Evolutionary conservation across 2,113 vertebrate species (phyloP).

Genomic region (Alouatta palliata): DNA sequence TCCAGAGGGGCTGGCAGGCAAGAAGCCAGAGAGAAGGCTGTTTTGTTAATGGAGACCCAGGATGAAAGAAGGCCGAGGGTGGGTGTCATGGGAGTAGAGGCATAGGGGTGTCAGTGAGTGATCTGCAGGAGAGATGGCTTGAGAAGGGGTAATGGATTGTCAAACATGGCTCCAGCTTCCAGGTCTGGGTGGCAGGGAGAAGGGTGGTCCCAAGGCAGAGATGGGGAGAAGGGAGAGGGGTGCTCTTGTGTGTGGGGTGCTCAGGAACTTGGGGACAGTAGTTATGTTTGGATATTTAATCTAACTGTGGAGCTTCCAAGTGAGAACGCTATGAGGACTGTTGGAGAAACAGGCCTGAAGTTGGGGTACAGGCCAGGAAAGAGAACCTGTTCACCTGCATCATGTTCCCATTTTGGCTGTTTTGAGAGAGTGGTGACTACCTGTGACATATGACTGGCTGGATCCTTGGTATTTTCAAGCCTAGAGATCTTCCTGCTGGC

Average conservation of each 20-base stretch:
- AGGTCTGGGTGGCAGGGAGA: neutral
- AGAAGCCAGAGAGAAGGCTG: neutral
- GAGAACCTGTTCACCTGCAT: neutral
- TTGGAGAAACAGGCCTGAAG: neutral
- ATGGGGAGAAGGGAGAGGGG: fast-evolving
- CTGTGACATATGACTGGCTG: neutral
- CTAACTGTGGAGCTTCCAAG: neutral
- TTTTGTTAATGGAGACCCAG: neutral
- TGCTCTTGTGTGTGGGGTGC: too few relatives aligned
- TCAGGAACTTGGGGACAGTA: neutral
- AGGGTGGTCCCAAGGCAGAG: fast-evolving
- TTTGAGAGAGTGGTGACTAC: neutral
- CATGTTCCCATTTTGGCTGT: neutral
- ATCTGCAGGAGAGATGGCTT: neutral
- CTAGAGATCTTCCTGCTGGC: neutral
- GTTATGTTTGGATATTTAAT: neutral
- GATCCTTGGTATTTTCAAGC: neutral
- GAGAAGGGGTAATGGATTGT: neutral
- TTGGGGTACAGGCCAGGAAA: neutral
- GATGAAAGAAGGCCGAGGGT: neutral
- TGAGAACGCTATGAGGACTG: neutral
- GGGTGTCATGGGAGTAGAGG: neutral
- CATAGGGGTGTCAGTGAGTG: too few relatives aligned
- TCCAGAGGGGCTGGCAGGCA: neutral
- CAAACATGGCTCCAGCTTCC: neutral